Percentiles rank a stretch among this genome's conserved stretches.
Evolutionary conservation across 1,140 invertebrate genomes (phyloP).

Genomic region (Ylistrum balloti): DNA sequence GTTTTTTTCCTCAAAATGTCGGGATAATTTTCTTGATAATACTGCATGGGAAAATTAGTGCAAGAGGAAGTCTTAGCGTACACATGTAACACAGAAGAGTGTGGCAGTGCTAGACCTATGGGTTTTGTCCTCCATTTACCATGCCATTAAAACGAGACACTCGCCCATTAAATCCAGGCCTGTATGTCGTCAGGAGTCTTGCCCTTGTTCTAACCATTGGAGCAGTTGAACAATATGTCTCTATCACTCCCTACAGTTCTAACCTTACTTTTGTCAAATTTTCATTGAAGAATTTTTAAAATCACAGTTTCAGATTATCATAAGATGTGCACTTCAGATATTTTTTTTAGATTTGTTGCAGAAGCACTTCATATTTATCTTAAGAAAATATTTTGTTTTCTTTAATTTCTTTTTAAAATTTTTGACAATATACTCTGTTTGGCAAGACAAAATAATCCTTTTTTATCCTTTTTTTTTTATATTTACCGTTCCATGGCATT

Average conservation of each 20-base stretch:
- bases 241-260: background rate
- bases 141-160: background rate
- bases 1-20: conserved; percentile 12
- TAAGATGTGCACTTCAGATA: background rate
- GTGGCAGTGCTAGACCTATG: background rate
- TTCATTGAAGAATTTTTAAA: background rate
- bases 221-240: background rate
- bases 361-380: no score
- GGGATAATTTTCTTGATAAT: conserved; percentile 25
- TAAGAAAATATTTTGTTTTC: no score
- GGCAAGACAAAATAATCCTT: no score
- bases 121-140: background rate
- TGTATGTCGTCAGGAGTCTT: background rate
- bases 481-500: no score
- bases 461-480: no score
- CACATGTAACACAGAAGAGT: background rate
- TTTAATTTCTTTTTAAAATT: no score
- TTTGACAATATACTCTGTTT: no score
- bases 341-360: no score
- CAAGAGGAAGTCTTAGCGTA: background rate
- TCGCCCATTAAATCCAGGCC: background rate
- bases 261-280: background rate
- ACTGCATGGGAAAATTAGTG: background rate
- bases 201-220: background rate
- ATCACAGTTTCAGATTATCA: background rate